Evolutionary conservation across 2,113 vertebrate genomes (phyloP).

Genomic region (Nothobranchius kuhntae): DNA sequence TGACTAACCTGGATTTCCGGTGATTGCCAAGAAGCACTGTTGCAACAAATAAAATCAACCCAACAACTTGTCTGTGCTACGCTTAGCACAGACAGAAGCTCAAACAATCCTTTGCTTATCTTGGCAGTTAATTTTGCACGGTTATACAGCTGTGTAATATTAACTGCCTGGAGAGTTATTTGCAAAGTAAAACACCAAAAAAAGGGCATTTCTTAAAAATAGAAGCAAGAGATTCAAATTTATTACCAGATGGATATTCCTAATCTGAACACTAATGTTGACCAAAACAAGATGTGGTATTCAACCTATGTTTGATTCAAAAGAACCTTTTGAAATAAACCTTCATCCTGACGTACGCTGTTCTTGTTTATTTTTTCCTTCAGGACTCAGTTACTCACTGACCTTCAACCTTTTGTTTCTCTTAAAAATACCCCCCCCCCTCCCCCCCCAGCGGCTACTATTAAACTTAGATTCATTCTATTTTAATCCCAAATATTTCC

Average conservation of each 20-base stretch:
- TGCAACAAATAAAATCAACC: too few relatives aligned
- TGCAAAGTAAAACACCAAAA: neutral
- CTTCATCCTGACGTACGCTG: neutral
- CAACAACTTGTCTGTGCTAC: too few relatives aligned
- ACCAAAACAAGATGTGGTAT: neutral
- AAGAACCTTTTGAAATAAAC: neutral
- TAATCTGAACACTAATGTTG: neutral
- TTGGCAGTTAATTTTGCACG: neutral
- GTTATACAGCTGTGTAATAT: neutral
- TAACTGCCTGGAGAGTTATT: neutral
- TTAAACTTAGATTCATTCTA: conserved; percentile 55
- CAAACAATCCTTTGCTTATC: neutral
- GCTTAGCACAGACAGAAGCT: neutral
- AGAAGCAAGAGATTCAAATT: neutral
- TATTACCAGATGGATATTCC: neutral
- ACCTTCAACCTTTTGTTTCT: conserved; percentile 70
- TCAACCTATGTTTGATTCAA: neutral
- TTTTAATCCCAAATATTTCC: conserved; percentile 53
- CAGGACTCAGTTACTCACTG: conserved; percentile 49
- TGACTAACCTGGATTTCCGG: too few relatives aligned
- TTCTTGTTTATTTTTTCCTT: conserved; percentile 27
- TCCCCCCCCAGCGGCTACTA: conserved; percentile 39
- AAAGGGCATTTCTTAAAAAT: neutral
- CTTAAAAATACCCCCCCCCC: conserved; percentile 70
- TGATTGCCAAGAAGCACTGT: too few relatives aligned